These are phyloP conservation scores for Argyrosomus regius DNA, from an alignment of 2,797 vertebrate genomes.

Conservation along the genomic window DNA sequence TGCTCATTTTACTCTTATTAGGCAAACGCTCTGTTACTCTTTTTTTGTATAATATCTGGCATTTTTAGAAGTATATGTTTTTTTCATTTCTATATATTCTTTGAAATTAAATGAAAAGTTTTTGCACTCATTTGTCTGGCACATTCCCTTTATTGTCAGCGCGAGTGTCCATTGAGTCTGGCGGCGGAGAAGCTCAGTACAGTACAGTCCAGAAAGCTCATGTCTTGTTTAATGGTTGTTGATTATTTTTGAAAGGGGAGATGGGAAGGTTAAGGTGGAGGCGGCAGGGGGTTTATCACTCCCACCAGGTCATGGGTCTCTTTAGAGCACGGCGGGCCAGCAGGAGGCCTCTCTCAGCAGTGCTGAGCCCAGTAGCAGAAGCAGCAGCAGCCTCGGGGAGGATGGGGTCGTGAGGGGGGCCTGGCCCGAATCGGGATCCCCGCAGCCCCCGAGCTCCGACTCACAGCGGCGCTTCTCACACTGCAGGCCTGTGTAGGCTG, in stretches of 20 bases:
- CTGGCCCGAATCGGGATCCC: constrained; percentile 80
- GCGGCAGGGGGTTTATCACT: constrained; percentile 40
- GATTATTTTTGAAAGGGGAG: constrained; percentile 58
- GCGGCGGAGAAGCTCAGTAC: constrained; percentile 75
- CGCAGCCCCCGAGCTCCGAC: constrained; percentile 88
- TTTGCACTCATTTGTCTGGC: constrained; percentile 75
- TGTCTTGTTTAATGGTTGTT: constrained; percentile 71
- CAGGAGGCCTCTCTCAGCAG: constrained; percentile 78
- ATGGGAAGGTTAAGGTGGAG: constrained; percentile 45
- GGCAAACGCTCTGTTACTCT: constrained; percentile 76
- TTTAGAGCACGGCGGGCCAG: constrained; percentile 82
- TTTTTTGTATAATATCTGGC: constrained; percentile 71
- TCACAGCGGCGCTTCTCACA: constrained; percentile 94
- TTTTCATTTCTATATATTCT: constrained; percentile 79
- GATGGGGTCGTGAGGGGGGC: constrained; percentile 37
- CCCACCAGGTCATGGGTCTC: constrained; percentile 61
- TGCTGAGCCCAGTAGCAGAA: constrained; percentile 74
- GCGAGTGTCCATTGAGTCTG: constrained; percentile 69
- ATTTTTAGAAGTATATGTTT: constrained; percentile 76
- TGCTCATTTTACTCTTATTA: constrained; percentile 71
- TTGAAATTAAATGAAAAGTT: constrained; percentile 76
- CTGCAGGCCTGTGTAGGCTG: constrained; percentile 90
- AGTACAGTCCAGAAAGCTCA: constrained; percentile 78
- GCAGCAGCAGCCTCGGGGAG: constrained; percentile 55
- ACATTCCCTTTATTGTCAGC: constrained; percentile 76